A percentile compares a stretch with the other conserved stretches of the same genome.
Conservation (phyloP, 2,888 invertebrate genomes). For the Metopia argyrocephala region DNA sequence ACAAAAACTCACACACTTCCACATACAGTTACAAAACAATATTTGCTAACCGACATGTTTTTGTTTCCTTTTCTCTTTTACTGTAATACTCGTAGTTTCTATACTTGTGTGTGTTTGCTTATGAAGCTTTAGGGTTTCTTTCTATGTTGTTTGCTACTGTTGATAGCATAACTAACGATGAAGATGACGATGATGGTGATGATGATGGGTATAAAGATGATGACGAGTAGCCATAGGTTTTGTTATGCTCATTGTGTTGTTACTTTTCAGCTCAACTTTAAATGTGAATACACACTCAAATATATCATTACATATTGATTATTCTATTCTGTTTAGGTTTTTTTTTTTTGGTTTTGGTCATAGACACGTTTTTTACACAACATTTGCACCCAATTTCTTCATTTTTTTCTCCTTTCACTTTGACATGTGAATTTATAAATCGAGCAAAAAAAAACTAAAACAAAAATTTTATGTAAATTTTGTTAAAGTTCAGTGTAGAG, state of each 20-base stretch:
- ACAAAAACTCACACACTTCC: conserved; percentile 34
- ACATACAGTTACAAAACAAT: conserved; percentile 1
- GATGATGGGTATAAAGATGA: conserved; percentile 27
- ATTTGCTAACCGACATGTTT: conserved; percentile 38
- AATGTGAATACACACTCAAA: neutral
- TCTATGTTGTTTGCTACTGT: conserved; percentile 26
- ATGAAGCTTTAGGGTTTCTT: conserved; percentile 44
- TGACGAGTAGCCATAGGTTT: conserved; percentile 45
- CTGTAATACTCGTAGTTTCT: neutral
- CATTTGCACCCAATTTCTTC: conserved; percentile 61
- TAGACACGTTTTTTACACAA: conserved; percentile 62
- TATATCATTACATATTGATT: neutral
- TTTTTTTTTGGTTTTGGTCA: conserved; percentile 43
- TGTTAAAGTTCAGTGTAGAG: conserved; percentile 50
- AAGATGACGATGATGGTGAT: conserved; percentile 2
- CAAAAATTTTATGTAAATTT: conserved; percentile 49
- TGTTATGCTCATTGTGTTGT: conserved; percentile 4
- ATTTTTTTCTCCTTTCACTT: conserved; percentile 11
- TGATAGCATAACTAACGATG: conserved; percentile 28
- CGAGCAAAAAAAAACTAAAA: neutral
- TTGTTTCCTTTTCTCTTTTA: neutral
- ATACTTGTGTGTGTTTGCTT: neutral
- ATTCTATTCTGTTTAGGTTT: conserved; percentile 17
- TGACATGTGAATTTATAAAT: conserved; percentile 12
- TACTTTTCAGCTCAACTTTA: neutral